A percentile compares a stretch with the other conserved stretches of the same genome.
Evolutionary conservation across 2,113 vertebrate species (phyloP).

Genomic region (Australoheros scitulus): DNA sequence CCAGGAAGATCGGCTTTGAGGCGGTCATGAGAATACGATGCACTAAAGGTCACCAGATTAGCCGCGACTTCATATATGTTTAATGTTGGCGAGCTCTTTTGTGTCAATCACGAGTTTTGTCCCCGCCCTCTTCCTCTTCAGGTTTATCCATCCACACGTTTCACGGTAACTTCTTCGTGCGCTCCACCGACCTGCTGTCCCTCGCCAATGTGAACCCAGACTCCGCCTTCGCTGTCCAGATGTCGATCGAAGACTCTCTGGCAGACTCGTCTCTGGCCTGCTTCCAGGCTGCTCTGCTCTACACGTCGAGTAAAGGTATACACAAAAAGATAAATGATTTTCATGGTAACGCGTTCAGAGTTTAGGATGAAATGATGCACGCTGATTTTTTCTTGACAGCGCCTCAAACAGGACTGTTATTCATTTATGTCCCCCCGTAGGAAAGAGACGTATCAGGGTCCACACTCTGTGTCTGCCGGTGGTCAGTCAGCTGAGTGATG

Average conservation of each 20-base stretch:
- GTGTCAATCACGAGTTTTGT: background rate
- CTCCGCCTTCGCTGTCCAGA: conserved; percentile 96
- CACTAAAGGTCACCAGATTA: conserved; percentile 87
- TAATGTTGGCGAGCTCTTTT: background rate
- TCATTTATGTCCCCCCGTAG: conserved; percentile 64
- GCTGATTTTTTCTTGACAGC: background rate
- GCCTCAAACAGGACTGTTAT: rapidly evolving
- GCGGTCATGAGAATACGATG: conserved; percentile 99
- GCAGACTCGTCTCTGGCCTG: conserved; percentile 93
- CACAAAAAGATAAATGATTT: background rate
- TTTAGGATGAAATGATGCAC: background rate
- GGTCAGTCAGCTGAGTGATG: conserved; percentile 90
- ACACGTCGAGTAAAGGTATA: conserved; percentile 97
- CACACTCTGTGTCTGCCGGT: conserved; percentile 96
- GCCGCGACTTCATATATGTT: background rate
- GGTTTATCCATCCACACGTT: conserved; percentile 99
- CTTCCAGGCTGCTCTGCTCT: conserved; percentile 96
- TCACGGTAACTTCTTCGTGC: conserved; percentile 98
- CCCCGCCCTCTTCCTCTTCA: conserved; percentile 44
- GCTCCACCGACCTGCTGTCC: conserved; percentile 95
- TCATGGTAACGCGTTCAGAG: background rate
- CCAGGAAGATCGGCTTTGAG: conserved; percentile 97
- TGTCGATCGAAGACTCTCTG: conserved; percentile 94
- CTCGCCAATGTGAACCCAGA: conserved; percentile 98
- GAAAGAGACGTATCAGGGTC: conserved; percentile 93